Base-by-base conservation (phyloP, 2,888 invertebrate species). In the Dryobota labecula region DNA sequence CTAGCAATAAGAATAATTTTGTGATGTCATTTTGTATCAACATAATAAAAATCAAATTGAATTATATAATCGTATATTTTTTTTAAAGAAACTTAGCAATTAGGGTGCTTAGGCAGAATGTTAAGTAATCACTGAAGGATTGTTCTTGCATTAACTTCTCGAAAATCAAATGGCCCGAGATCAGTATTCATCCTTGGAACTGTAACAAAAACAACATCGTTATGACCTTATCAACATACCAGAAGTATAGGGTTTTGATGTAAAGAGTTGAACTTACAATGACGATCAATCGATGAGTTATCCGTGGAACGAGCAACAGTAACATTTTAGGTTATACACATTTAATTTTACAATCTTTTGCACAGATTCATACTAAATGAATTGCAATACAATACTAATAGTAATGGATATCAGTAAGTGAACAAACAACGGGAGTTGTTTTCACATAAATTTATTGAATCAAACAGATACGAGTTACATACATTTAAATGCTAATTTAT, bases 81-180 rank as follows among this genome's bases (percentile, higher is more conserved):
- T 73, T 89, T 91, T 92, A 93, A 91, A 91, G 92, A 92, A 93
- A 92, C 94, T 94, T 94, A 94, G 91, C 91, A 87, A 91, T 90
- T 93, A 92, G 90, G 89, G 92, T 92, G 94, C 93, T 95, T 94
- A 95, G 95, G 95, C 93, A 93, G 92, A 93, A 95, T 95, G 95
- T 95, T 94, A 94, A 94, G 93, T 94, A 93, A 93, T 93, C 92
- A 95, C 94, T 95, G 95, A 95, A 95, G 85, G 94, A 94, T 95
- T 95, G 95, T 95, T 95, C 95, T 93, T 92, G 91, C 85, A 89
- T 90, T 89, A 90, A 87, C 90, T 86, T 91, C 92, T 91, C 91
- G 91, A 92, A 82, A 90, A 89, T 88, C 87, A 86, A 88, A 88
- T 85, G 91, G 90, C 89, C 90, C 88, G 89, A 92, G 90, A 91